phyloP scores from a whole-genome alignment of 1,140 invertebrate genomes.

The Rhyacophila brunnea region DNA sequence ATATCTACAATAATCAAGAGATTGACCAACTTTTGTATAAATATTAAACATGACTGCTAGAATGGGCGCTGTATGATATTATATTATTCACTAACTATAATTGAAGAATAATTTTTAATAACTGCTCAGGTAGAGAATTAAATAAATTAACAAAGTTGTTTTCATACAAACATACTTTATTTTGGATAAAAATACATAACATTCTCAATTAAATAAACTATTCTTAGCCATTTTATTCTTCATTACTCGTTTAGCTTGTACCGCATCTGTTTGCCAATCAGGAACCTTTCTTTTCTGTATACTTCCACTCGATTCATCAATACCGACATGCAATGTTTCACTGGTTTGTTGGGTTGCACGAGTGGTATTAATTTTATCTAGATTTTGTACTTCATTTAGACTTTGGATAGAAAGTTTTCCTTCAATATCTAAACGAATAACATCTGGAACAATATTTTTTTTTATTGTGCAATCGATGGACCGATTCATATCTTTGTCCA shows the following conservation, averaged over 20 bases:
- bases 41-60: too few relatives aligned
- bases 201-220: slow-evolving; percentile 14
- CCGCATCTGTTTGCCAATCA: slow-evolving; percentile 9
- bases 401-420: neutral
- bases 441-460: neutral
- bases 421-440: neutral
- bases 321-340: neutral
- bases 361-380: neutral
- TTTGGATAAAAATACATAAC: too few relatives aligned
- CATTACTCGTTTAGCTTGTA: slow-evolving; percentile 3
- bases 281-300: slow-evolving; percentile 6
- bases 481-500: slow-evolving; percentile 6
- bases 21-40: too few relatives aligned
- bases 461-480: neutral
- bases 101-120: too few relatives aligned
- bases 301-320: neutral
- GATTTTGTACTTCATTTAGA: neutral
- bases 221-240: slow-evolving; percentile 17
- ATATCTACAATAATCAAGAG: too few relatives aligned
- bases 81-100: too few relatives aligned
- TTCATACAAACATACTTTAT: too few relatives aligned
- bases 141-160: too few relatives aligned
- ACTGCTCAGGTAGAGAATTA: too few relatives aligned
- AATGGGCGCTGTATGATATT: too few relatives aligned
- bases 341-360: neutral